Evolutionary conservation across 1,140 invertebrate species (phyloP), one percentile per base, ranked within the genome.

Genomic region (Drosophila parvula): DNA sequence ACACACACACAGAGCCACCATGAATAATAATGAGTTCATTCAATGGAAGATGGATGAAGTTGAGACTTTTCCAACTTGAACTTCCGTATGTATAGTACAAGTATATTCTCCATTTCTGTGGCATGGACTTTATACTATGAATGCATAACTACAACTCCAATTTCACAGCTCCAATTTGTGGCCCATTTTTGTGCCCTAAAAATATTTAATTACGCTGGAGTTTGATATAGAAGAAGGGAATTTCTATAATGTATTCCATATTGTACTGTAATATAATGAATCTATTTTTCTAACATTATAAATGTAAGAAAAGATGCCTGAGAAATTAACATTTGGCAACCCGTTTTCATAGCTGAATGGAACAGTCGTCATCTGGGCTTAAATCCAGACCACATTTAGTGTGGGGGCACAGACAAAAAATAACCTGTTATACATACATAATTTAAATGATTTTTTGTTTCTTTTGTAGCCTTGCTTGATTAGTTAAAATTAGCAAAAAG

Each of bases 1-100:
- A 14, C 0, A 47, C 8, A 27, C 2, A 38, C 16, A 55, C 32
- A 58, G 44, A 27, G 57, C 22, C 22, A 16, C 11, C 44, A 38
- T 41, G 60, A 68, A 48, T 32, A 50, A 38, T 53, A 57, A 57
- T 57, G 55, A 27, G 36, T 27, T 57, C 55, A 57, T 57, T 43
- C 34, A 55, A 38, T 38, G 51, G 18, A n/a, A 38, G 51, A 22
- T 55, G 34, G 22, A 53, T 36, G 3, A 16, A 53, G 50, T 9
- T 38, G 18, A 16, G 18, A 57, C 6, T 34, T 16, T 4, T 14
- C 2, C 56, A 43, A 11, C 62, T 30, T 18, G 12, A 62, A 61
- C 62, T 34, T 60, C 14, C 18, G 45, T 7, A 11, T 22, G 12
- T 14, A 11, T 30, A 8, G 22, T n/a, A 28, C n/a, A 12, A 8